Conservation (phyloP, 2,113 vertebrate species). For the Perca flavescens region DNA sequence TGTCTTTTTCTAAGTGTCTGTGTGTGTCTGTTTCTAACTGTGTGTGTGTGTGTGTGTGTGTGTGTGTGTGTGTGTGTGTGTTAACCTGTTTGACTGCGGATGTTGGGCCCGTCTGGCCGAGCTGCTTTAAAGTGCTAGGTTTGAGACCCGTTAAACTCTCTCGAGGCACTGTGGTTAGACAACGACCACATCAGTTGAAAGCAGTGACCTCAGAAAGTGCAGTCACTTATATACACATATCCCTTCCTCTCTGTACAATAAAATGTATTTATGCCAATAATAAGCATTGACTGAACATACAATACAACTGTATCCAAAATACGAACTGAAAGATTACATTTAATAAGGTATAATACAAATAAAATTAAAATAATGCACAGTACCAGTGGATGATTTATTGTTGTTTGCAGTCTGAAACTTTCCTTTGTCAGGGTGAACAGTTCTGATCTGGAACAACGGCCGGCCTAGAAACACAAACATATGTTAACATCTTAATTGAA, state of each 20-base stretch:
- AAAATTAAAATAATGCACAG: background rate
- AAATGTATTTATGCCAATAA: background rate
- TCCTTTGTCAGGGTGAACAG: conserved; percentile 75
- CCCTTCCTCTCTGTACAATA: conserved; percentile 4
- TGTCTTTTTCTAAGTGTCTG: background rate
- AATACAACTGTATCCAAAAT: background rate
- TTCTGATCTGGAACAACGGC: conserved; percentile 78
- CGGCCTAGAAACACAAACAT: conserved; percentile 58
- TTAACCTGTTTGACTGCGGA: conserved; percentile 71
- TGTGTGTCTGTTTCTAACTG: background rate
- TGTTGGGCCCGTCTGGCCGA: conserved; percentile 66
- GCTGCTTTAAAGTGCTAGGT: conserved; percentile 87
- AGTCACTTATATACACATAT: background rate
- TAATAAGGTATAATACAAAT: background rate
- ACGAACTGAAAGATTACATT: background rate
- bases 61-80: background rate
- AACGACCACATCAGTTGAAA: conserved; percentile 22
- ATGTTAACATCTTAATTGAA: background rate
- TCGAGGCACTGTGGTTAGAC: conserved; percentile 77
- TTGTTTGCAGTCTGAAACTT: conserved; percentile 56
- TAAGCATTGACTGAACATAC: background rate
- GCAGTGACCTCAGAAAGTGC: conserved; percentile 43
- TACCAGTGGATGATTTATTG: conserved; percentile 66
- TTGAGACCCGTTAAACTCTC: conserved; percentile 90
- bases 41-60: background rate